Base-by-base conservation (phyloP, 2,113 vertebrate genomes). In the Myrmophylax atrothorax region DNA sequence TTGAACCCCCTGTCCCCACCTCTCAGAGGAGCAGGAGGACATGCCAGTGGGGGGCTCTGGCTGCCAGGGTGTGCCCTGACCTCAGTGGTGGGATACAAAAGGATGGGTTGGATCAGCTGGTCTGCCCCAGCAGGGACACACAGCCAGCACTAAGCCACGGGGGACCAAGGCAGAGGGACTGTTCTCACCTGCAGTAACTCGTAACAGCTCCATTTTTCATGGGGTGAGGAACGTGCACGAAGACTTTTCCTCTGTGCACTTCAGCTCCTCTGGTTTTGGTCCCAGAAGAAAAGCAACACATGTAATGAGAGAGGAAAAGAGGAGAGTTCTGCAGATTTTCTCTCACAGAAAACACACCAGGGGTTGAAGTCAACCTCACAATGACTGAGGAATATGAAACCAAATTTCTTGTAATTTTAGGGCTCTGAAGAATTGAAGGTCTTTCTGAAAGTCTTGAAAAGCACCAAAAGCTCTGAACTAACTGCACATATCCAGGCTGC, bases 141-240 rank as follows among this genome's bases (percentile, higher is more conserved):
- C 0, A 31, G 63, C 17, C 12, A 33, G 77, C 73, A 10, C 37
- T 9, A 10, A 62, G n/a, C 25, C 42, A 26, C 46, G 16, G 38
- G 29, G n/a, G 4, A 33, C 23, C 0, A 2, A 28, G 23, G 16
- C 1, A n/a, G 5, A 59, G 56, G 22, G 6, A 13, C 23, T 53
- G 49, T 33, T 33, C 50, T 37, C n/a, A 44, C 44, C 25, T 63
- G 53, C 40, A n/a, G 15, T 11, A 38, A 40, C 29, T 68, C 74
- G 9, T 10, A 22, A 22, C 42, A 64, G 22, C n/a, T 73, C 29
- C 1, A 2, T 35, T 76, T 38, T 20, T 38, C 70, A 56, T 2
- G 19, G 24, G 7, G 2, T 19, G 20, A 81, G 47, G 20, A 87
- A 76, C 22, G 78, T 2, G 9, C 38, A 23, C 29, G 52, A 82